Evolutionary conservation across 2,797 vertebrate genomes (phyloP), one percentile per base, ranked within the genome.

Genomic region (Pelobates cultripes): DNA sequence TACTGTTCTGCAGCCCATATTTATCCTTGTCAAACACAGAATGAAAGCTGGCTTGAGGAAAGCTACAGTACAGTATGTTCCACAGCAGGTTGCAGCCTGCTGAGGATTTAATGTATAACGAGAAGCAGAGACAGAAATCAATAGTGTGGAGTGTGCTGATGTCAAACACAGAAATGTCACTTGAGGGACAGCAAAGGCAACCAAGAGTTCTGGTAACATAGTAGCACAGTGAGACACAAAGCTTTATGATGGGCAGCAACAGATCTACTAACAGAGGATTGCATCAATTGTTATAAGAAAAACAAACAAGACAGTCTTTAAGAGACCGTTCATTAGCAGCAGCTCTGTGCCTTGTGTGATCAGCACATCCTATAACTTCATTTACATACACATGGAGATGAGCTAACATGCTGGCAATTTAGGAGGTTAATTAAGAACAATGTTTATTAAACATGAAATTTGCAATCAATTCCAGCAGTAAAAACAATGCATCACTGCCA

Each of bases 41-140:
- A 75, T 75, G 82, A 84, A 68, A 47, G 82, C 79, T 76, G 68
- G 82, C 77, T 79, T 0, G 45, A 72, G 73, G 77, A 84, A 72
- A 80, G 82, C 42, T 79, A 75, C 71, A 83, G 82, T 80, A 84
- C 82, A 84, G 77, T 72, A 71, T 84, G 82, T 84, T 84, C 82
- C 77, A 75, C 68, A 76, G 73, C 72, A 43, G 43, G 81, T 69
- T 69, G 70, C 77, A 79, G 82, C 67, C 72, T 53, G 72, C 72
- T 75, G 82, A 80, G 72, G 77, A 76, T 76, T 84, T 84, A 84
- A 84, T 84, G 77, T 84, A 79, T 84, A 80, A 79, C 66, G 47
- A 80, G 82, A 67, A 67, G 28, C 73, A 79, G 77, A 80, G 82
- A 70, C 68, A 84, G 82, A 84, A 84, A 84, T 84, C 82, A 84